Evolutionary conservation across 2,888 invertebrate genomes (phyloP), one percentile per base, ranked within the genome.

Genomic region (Thecophora atra): DNA sequence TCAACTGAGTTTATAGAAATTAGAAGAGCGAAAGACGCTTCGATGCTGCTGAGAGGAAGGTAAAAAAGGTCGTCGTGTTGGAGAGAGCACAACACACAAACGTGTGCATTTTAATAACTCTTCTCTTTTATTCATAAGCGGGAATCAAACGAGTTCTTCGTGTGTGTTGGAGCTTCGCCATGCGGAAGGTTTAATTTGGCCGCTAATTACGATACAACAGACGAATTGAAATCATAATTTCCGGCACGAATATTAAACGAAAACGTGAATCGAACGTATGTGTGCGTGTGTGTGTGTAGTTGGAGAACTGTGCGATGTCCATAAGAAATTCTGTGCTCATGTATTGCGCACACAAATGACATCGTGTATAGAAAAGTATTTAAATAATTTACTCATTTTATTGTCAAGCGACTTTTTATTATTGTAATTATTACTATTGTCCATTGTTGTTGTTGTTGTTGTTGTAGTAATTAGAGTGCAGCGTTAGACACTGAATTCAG

Each of bases 361-460:
- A 21, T 19, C 21, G 21, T 54, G 15, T 21, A 54, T 21, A 21
- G 11, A 17, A 42, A 15, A 47, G 26, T 62, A 63, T 63, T 63
- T 70, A 70, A 70, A 63, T 70, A 63, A 70, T 63, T 70, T 63
- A 70, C 63, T 62, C 63, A 63, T 70, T 70, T 63, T 70, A 63
- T 70, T 70, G 70, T 63, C 70, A 70, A 63, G 63, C 63, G 24
- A 54, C 63, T 52, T 70, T 63, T 56, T 63, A 24, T 58, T 68
- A 26, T 42, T 58, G 54, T 30, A 1, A 8, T 47, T 42, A 2
- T 54, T 69, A 64, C 52, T 30, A 13, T 69, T 70, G 3, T 47
- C 62, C 65, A 58, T 68, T 69, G 58, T 72, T 74, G 75, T 76
- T 74, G 73, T 71, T 74, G 72, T 28, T 56, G 44, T 58, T 62